These are phyloP conservation scores for Pantala flavescens DNA, from an alignment of 1,140 invertebrate species.

Conservation along the genomic window DNA sequence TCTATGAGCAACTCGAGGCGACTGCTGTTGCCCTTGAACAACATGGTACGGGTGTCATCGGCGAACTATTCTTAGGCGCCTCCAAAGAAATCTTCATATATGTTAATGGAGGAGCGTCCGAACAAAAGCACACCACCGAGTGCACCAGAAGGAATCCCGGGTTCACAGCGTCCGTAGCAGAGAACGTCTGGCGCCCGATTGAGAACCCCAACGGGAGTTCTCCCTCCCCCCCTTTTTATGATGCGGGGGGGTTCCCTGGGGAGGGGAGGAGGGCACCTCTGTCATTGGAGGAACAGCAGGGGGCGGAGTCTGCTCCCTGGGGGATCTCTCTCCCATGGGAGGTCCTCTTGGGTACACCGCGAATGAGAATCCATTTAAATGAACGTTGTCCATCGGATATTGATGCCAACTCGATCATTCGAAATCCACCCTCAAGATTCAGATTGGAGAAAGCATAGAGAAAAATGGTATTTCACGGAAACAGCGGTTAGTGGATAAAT, in stretches of 20 bases:
- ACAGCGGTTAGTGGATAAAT: too few species aligned
- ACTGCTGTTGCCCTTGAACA: slow-evolving; percentile 71
- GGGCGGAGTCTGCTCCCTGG: slow-evolving; percentile 4
- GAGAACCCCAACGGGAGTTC: not conserved
- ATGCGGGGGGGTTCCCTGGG: not conserved
- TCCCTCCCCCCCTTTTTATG: not conserved
- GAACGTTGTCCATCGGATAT: too few species aligned
- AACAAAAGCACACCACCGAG: too few species aligned
- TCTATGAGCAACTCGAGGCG: slow-evolving; percentile 67
- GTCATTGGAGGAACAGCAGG: not conserved
- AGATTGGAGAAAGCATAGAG: too few species aligned
- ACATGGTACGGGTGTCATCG: slow-evolving; percentile 37
- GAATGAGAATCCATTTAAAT: too few species aligned
- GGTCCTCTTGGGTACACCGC: too few species aligned
- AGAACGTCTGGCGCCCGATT: not conserved
- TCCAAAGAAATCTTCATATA: too few species aligned
- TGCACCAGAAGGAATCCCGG: too few species aligned
- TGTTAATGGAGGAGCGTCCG: too few species aligned
- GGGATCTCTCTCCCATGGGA: not conserved
- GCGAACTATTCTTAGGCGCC: not conserved
- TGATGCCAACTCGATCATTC: too few species aligned
- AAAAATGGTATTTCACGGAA: too few species aligned
- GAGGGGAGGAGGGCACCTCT: not conserved
- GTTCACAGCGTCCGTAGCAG: not conserved
- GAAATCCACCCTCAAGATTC: too few species aligned